These are phyloP conservation scores for Apamea anceps DNA, from an alignment of 2,888 invertebrate genomes.

Conservation along the genomic window DNA sequence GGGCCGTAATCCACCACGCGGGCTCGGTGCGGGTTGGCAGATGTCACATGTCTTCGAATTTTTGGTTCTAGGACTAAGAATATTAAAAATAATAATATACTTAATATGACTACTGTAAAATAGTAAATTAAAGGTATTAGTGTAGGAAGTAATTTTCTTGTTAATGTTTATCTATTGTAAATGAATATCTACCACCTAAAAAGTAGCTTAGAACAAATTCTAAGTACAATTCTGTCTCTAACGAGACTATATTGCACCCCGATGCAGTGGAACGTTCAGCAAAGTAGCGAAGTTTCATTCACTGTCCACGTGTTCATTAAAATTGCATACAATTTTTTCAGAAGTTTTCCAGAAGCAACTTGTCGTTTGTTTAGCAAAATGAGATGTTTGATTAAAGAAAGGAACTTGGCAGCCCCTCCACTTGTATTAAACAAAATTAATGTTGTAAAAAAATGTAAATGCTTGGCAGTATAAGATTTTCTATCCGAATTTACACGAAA, in stretches of 20 bases:
- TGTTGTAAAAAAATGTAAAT: too few species aligned
- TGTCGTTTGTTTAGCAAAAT: not conserved
- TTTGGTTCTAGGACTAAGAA: too few species aligned
- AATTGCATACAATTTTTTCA: constrained; percentile 5
- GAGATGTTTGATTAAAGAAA: not conserved
- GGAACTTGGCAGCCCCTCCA: not conserved
- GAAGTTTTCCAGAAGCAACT: not conserved
- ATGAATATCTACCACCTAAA: not conserved
- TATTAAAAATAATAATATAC: too few species aligned
- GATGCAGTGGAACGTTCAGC: not conserved
- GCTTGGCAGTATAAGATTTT: too few species aligned
- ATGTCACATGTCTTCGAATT: too few species aligned
- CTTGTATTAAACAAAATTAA: not conserved
- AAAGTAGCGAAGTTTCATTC: constrained; percentile 14
- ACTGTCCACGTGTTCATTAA: constrained; percentile 22
- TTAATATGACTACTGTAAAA: too few species aligned
- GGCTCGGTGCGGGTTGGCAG: too few species aligned
- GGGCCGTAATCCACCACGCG: too few species aligned
- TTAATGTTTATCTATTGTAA: not conserved
- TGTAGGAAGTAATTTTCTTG: too few species aligned
- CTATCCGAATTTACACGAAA: too few species aligned
- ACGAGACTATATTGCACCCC: constrained; percentile 17
- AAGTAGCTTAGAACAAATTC: not conserved
- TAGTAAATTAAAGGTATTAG: too few species aligned
- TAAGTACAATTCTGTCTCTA: not conserved